Evolutionary conservation across 2,888 invertebrate species (phyloP), one percentile per base, ranked within the genome.

Genomic region (Drosophila niveifrons): DNA sequence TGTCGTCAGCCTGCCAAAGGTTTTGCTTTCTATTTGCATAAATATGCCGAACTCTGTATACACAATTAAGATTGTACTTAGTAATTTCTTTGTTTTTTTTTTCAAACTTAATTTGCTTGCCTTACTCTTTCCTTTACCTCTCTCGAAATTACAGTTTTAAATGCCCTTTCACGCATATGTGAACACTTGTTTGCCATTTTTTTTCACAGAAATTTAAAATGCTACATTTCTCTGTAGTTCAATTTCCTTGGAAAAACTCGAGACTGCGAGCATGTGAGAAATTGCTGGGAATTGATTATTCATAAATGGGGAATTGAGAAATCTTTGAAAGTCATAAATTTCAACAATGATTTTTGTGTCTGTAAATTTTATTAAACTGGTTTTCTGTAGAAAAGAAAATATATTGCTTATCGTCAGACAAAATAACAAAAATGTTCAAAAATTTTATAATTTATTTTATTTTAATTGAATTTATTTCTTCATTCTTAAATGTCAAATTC

Each of bases 21-120:
- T 62, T 66, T 81, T 58, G 53, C 76, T 41, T 31, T 48, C 78
- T 48, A 82, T 79, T 83, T 90, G 77, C 90, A 87, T 90, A 83
- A 86, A 78, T 80, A 79, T 72, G 72, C 61, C 57, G 10, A 65
- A 56, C 47, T 63, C 18, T 18, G 18, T 34, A 52, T 17, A 64
- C 68, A 74, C 83, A 70, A 82, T 83, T 80, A 80, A 87, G 75
- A 80, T 64, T 77, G 63, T 70, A 68, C 55, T 65, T 66, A 62
- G 39, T 47, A 23, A 41, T 34, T 47, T 65, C 52, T 43, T 11
- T 36, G 10, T 11, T 36, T 29, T 28, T 17, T 18, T 31, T 17
- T 23, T 3, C 13, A 23, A 55, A 29, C 47, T 57, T 64, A 44
- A 53, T 64, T 44, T 43, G 39, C 3, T 8, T 63, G 43, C 46